Base-by-base conservation (phyloP, 2,113 vertebrate genomes). In the Centropus unirufus region DNA sequence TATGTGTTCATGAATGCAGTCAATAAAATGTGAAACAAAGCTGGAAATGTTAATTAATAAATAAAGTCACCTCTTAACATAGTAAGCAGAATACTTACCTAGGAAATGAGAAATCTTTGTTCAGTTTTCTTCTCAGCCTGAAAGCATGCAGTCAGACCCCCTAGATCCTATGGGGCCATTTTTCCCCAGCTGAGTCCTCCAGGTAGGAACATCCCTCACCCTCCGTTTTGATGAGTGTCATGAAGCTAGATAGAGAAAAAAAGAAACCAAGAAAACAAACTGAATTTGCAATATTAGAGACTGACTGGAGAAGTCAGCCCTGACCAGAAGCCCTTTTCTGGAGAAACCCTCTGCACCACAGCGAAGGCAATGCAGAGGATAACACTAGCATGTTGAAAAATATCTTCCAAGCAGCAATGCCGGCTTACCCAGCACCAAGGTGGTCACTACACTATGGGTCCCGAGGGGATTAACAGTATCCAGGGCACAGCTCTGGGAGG, bases 111-210 rank as follows among this genome's bases (percentile, higher is more conserved):
- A 90, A 67, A 52, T 40, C 9, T 55, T 12, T 42, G 11, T 66
- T 89, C 36, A 54, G n/a, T 32, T 83, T 83, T 29, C 34, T 59
- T 70, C 47, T 55, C 64, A 70, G 24, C 46, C 55, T 46, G 46
- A 86, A 89, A 46, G 30, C 51, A 42, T 18, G 36, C 5, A 58
- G 23, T 27, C 44, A 83, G 10, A 12, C 51, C 8, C 40, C 17
- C 4, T 7, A 66, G 24, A 7, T 74, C n/a, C 68, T 4, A 0
- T 0, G 0, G 4, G 9, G 17, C 40, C 15, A 19, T 36, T 46
- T 27, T 51, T 81, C 24, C 11, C 22, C 34, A 75, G 17, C 1
- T 62, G 34, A 75, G 5, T 66, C 42, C 15, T 83, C 26, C 18
- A 72, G 17, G 3, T 2, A 74, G 6, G 12, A 22, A 51, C 6